Evolutionary conservation across 2,888 invertebrate genomes (phyloP).

Genomic region (Cerastis rubricosa): DNA sequence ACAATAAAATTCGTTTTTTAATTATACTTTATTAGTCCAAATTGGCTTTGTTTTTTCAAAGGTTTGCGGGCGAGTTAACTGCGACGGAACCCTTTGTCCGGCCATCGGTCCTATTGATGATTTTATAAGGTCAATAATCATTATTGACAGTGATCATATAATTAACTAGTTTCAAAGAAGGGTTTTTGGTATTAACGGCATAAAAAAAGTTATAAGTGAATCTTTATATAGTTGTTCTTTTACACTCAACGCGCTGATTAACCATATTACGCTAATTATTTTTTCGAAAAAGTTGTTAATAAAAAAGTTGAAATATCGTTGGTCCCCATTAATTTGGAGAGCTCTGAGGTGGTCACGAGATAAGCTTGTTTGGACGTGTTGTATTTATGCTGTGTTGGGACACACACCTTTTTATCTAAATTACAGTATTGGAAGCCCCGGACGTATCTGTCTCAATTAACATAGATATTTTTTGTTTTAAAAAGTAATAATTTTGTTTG

Average conservation of each 20-base stretch:
- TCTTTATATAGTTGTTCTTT: constrained; percentile 66
- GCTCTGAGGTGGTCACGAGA: constrained; percentile 87
- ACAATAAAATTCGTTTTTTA: constrained; percentile 88
- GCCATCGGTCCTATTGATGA: constrained; percentile 87
- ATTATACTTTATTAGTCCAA: constrained; percentile 88
- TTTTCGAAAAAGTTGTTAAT: constrained; percentile 62
- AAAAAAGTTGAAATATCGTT: constrained; percentile 76
- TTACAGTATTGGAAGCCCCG: constrained; percentile 86
- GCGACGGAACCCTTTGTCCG: constrained; percentile 83
- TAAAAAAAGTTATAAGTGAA: constrained; percentile 63
- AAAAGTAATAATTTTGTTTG: constrained; percentile 57
- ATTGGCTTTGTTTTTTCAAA: constrained; percentile 88
- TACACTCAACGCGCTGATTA: constrained; percentile 68
- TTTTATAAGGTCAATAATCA: constrained; percentile 89
- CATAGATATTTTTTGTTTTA: constrained; percentile 72
- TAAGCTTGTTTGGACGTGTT: constrained; percentile 86
- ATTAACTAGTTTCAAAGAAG: constrained; percentile 85
- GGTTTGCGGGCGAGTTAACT: constrained; percentile 73
- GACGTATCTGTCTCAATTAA: constrained; percentile 84
- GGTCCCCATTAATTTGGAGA: constrained; percentile 84
- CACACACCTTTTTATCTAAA: constrained; percentile 86
- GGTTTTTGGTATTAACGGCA: constrained; percentile 66
- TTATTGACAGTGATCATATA: constrained; percentile 88
- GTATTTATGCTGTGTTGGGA: constrained; percentile 86
- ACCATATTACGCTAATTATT: constrained; percentile 66